phyloP scores from a whole-genome alignment of 2,113 vertebrate species.

The Pseudorectes ferrugineus region DNA sequence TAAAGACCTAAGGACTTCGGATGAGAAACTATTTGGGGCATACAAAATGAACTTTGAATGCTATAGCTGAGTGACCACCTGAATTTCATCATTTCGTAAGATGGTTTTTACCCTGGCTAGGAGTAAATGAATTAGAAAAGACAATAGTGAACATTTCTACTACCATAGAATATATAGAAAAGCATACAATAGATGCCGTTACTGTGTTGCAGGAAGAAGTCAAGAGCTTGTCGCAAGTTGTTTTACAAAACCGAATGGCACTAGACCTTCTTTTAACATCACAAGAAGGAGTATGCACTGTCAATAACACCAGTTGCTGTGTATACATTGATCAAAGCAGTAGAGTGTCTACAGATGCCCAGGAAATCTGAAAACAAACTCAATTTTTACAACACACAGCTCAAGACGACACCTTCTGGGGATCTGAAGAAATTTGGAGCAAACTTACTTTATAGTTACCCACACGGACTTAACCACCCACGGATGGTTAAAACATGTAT shows the following conservation, averaged over 20 bases:
- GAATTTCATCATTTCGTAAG: not conserved
- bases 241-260: not conserved
- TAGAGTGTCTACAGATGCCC: not conserved
- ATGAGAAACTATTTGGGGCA: not conserved
- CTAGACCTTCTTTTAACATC: not conserved
- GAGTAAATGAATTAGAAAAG: not conserved
- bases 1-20: not conserved
- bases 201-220: not conserved
- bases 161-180: not conserved
- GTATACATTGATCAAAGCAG: not conserved
- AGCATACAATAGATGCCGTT: not conserved
- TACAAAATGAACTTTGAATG: not conserved
- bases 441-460: not conserved
- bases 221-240: not conserved
- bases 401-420: not conserved
- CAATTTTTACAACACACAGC: not conserved
- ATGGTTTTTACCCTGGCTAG: not conserved
- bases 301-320: not conserved
- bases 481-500: not conserved
- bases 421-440: not conserved
- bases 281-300: not conserved
- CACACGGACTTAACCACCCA: not conserved
- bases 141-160: not conserved
- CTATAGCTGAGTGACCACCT: not conserved
- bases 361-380: not conserved